Base-by-base conservation (phyloP, 2,113 vertebrate species). In the Channa argus region DNA sequence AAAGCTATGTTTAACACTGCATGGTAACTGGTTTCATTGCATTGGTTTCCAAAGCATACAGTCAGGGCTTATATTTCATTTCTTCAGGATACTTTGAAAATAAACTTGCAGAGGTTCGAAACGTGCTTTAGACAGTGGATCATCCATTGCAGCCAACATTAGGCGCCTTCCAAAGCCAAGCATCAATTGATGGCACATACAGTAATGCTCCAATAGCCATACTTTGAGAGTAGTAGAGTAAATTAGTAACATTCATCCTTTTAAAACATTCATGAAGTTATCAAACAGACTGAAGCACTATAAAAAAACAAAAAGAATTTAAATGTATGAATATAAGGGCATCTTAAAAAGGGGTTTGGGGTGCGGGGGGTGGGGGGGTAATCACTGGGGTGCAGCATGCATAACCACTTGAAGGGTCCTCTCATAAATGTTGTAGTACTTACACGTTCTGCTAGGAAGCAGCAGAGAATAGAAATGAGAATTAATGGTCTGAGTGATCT, bases 381-480 rank as follows among this genome's bases (percentile, higher is more conserved):
- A 24, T 24, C 1, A 24, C 24, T 62, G n/a, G 7, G 43, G 39
- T 69, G 15, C 14, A 52, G 34, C 10, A 3, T 54, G 36, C 38
- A 53, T 43, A 61, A 77, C 6, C 59, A 45, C 24, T 9, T 41
- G 14, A 8, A 37, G 55, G 15, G n/a, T 38, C 39, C 39, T n/a
- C 1, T 3, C 4, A 34, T 36, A 12, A 34, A 33, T 6, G 37
- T 5, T 84, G 75, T 6, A 68, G 5, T 86, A 88, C 89, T 86
- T 76, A 94, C 93, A 77, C 87, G 85, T 52, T 79, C 85, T 69
- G 71, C 91, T 80, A 92, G 76, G 68, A 6, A 36, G 84, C 87
- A 93, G 85, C 84, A 92, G 71, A 93, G 81, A 77, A 71, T 82
- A 71, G 69, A 85, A 11, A 92, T 77, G 43, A 92, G 53, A 36